phyloP scores from a whole-genome alignment of 1,140 invertebrate species.

The Bicyclus anynana region DNA sequence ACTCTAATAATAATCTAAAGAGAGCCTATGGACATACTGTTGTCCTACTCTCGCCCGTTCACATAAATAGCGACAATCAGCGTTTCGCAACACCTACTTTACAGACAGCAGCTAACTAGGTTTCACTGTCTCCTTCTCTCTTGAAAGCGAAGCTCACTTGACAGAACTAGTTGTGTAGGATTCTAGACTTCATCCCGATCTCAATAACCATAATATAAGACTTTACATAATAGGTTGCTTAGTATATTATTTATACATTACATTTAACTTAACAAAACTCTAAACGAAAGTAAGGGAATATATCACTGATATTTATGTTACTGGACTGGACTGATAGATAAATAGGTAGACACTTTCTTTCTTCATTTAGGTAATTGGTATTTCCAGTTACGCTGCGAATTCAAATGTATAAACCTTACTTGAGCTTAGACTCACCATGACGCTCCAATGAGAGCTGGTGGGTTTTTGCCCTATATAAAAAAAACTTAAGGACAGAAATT shows the following conservation, averaged over 20 bases:
- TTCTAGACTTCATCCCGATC: conserved; percentile 39
- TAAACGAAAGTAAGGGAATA: too few relatives aligned
- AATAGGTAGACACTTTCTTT: too few relatives aligned
- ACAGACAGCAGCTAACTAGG: conserved; percentile 42
- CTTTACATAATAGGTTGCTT: conserved; percentile 6
- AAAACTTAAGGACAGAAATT: too few relatives aligned
- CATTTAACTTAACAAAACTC: too few relatives aligned
- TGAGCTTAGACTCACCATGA: too few relatives aligned
- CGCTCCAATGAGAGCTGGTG: too few relatives aligned
- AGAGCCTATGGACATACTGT: conserved; percentile 60
- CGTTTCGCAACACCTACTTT: conserved; percentile 56
- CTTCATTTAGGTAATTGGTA: too few relatives aligned
- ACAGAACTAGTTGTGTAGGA: conserved; percentile 37
- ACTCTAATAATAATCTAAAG: conserved; percentile 74
- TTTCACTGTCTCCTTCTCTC: conserved; percentile 62
- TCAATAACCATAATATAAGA: not conserved
- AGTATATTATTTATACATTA: not conserved
- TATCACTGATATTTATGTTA: too few relatives aligned
- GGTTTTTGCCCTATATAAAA: too few relatives aligned
- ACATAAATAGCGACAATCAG: conserved; percentile 47
- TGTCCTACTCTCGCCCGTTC: conserved; percentile 62
- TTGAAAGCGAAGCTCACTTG: conserved; percentile 39
- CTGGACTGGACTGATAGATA: too few relatives aligned
- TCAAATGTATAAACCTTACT: too few relatives aligned
- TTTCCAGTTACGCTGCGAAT: too few relatives aligned